phyloP scores from a whole-genome alignment of 1,140 invertebrate species.

The Belonocnema kinseyi region DNA sequence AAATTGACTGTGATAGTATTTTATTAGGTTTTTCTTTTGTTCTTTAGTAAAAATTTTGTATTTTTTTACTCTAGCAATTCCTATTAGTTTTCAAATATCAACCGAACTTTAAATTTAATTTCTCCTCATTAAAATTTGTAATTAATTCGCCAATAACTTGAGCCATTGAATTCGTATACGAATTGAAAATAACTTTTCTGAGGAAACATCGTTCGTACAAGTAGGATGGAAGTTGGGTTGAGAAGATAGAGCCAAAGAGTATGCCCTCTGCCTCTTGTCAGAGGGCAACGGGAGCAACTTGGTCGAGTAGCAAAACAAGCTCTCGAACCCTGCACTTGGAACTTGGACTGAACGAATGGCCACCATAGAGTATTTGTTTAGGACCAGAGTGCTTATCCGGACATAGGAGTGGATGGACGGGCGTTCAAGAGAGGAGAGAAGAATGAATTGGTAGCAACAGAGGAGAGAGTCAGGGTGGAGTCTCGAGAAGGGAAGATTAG shows the following conservation, averaged over 20 bases:
- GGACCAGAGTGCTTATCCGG: constrained; percentile 14
- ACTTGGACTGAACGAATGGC: constrained; percentile 18
- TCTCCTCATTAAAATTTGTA: too few species aligned
- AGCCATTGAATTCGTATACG: background rate
- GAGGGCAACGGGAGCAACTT: constrained; percentile 10
- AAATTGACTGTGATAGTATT: too few species aligned
- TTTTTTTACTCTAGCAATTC: too few species aligned
- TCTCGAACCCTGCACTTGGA: constrained; percentile 24
- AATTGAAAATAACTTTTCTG: background rate
- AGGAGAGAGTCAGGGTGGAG: constrained; percentile 22
- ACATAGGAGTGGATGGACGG: constrained; percentile 13
- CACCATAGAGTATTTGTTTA: constrained; percentile 30
- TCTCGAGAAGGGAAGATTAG: constrained; percentile 12
- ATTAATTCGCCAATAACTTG: too few species aligned
- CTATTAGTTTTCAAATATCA: too few species aligned
- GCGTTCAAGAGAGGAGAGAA: constrained; percentile 6
- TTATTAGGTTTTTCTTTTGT: too few species aligned
- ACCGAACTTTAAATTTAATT: too few species aligned
- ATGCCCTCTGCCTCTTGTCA: constrained; percentile 22
- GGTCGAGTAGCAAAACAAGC: constrained; percentile 24
- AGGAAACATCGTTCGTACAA: constrained; percentile 26
- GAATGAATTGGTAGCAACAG: constrained; percentile 6
- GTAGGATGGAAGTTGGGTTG: constrained; percentile 19
- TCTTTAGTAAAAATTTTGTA: too few species aligned
- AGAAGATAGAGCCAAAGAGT: constrained; percentile 9